These are phyloP conservation scores for Drosophila pallidifrons DNA, from an alignment of 1,140 invertebrate genomes.

Conservation along the genomic window DNA sequence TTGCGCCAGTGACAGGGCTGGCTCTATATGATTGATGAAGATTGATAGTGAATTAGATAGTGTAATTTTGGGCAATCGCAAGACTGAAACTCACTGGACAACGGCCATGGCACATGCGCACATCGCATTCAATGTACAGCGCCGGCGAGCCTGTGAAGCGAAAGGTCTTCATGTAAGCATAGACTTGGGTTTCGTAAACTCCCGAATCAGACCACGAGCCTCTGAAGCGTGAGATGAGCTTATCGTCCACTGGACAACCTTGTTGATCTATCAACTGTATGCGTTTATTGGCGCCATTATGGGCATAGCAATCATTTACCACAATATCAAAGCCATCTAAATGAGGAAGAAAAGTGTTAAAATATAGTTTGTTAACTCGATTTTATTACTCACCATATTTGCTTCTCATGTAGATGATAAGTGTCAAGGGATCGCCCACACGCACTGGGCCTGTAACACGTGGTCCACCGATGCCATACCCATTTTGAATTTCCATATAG, in stretches of 20 bases:
- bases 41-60: neutral
- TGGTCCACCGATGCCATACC: slow-evolving; percentile 93
- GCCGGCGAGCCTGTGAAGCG: slow-evolving; percentile 96
- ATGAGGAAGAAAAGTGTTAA: slow-evolving; percentile 74
- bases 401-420: slow-evolving; percentile 97
- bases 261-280: slow-evolving; percentile 97
- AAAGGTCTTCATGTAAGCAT: slow-evolving; percentile 98
- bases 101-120: slow-evolving; percentile 96
- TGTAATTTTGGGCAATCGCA: neutral
- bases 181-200: slow-evolving; percentile 96
- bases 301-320: slow-evolving; percentile 97
- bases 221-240: slow-evolving; percentile 95
- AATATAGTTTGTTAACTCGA: slow-evolving; percentile 11
- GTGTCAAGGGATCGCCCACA: slow-evolving; percentile 95
- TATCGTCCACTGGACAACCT: slow-evolving; percentile 97
- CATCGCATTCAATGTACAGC: slow-evolving; percentile 97
- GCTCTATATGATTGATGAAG: slow-evolving; percentile 87
- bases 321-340: slow-evolving; percentile 97
- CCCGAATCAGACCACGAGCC: slow-evolving; percentile 96
- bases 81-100: slow-evolving; percentile 89
- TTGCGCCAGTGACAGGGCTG: slow-evolving; percentile 97
- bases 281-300: slow-evolving; percentile 96
- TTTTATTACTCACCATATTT: slow-evolving; percentile 90
- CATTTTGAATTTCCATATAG: slow-evolving; percentile 97
- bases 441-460: slow-evolving; percentile 94